Evolutionary conservation across 2,797 vertebrate species (phyloP), one percentile per base, ranked within the genome.

Genomic region (Myoxocephalus aenaeus): DNA sequence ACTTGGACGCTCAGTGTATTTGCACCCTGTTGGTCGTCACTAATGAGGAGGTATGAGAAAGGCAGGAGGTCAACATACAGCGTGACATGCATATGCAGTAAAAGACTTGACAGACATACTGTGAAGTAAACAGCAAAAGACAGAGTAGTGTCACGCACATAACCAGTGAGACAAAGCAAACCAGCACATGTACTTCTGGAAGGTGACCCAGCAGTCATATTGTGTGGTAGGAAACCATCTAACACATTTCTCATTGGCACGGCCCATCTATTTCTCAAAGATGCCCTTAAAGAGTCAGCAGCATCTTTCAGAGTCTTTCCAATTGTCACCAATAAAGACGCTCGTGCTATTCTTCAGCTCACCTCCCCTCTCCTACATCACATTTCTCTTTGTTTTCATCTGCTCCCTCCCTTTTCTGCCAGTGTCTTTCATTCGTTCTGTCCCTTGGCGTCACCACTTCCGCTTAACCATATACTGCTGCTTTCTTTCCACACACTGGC

Each of bases 391-490:
- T 89, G 83, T 90, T 65, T 83, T 84, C 59, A 57, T 81, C 13
- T 12, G 29, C 48, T 75, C 80, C 77, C 82, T 86, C 77, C 81
- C 78, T 86, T 75, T 38, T 32, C 62, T 66, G 56, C 27, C 63
- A 25, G 32, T 56, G 68, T 75, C 73, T 75, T 75, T 90, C 80
- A 83, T 86, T 87, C 80, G 73, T 72, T 82, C 79, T 66, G 79
- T 66, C 58, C 62, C 78, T 61, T 73, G 79, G 76, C 89, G 89
- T 92, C 94, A 94, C 81, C 75, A 44, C 88, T 93, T 94, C 92
- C 92, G 89, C 70, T 77, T 69, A 66, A 66, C 93, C 92, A 92
- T 93, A 90, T 86, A 77, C 71, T 80, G 86, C 76, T 53, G 74
- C 59, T 40, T 70, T 83, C 66, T 79, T 53, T 84, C 46, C 70